Conservation (phyloP, 2,113 vertebrate genomes). For the Chionis minor region DNA sequence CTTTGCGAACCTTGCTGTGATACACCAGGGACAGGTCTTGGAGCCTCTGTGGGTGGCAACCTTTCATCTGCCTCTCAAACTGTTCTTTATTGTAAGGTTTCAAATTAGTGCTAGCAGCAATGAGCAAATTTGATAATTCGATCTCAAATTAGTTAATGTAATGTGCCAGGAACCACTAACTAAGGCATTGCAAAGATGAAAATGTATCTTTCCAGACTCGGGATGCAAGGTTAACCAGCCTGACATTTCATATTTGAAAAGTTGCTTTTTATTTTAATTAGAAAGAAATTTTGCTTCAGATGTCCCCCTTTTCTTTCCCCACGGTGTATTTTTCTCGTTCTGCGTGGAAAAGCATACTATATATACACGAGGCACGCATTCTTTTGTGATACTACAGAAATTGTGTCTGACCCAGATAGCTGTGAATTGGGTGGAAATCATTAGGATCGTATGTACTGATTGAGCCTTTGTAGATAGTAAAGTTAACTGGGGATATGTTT, state of each 20-base stretch:
- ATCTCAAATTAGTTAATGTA: slow-evolving; percentile 86
- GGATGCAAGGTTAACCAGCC: slow-evolving; percentile 72
- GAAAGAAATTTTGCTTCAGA: slow-evolving; percentile 23
- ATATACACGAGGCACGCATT: background rate
- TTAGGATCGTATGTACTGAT: slow-evolving; percentile 5
- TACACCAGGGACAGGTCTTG: slow-evolving; percentile 74
- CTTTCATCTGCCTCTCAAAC: slow-evolving; percentile 83
- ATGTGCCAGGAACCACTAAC: slow-evolving; percentile 81
- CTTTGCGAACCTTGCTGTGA: slow-evolving; percentile 80
- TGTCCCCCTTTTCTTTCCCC: too few relatives aligned
- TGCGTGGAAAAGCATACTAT: background rate
- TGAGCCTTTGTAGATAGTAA: background rate
- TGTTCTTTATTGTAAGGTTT: slow-evolving; percentile 84
- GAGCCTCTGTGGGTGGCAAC: slow-evolving; percentile 80
- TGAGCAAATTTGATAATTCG: slow-evolving; percentile 93
- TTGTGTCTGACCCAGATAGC: background rate
- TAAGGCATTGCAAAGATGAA: slow-evolving; percentile 68
- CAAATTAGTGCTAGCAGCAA: slow-evolving; percentile 87
- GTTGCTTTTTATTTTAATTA: slow-evolving; percentile 58
- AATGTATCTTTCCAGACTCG: slow-evolving; percentile 70
- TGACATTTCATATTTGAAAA: slow-evolving; percentile 54
- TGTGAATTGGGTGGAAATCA: slow-evolving; percentile 32
- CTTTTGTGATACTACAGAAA: background rate
- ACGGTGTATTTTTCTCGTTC: background rate
- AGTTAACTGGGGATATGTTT: slow-evolving; percentile 23